Evolutionary conservation across 1,140 invertebrate genomes (phyloP), one percentile per base, ranked within the genome.

Genomic region (Cryptotermes secundus): DNA sequence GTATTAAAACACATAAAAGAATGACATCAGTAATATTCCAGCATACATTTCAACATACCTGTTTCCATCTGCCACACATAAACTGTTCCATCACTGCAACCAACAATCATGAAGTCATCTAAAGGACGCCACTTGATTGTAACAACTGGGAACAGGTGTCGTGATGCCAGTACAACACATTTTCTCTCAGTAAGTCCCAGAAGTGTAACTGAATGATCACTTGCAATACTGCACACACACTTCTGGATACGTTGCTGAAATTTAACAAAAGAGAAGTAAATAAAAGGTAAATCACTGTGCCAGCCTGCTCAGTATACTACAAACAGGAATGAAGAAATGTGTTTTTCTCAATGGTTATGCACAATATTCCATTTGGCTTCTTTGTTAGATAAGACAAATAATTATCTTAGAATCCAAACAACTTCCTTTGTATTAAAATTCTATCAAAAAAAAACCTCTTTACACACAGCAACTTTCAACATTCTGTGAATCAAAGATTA

Each of bases 41-140:
- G 38, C 12, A 19, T 19, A 14, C 16, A 49, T 49, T 19, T 72
- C 45, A 26, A 84, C 86, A 87, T 86, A 93, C 94, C 98, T 80
- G 98, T 99, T 91, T 99, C 99, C 98, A 99, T 99, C 92, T 99
- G 98, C 99, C 99, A 99, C 2, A 99, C 97, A 89, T 99, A 99
- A 19, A 99, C 97, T 12, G 97, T 97, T 26, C 98, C 98, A 91
- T 99, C 98, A 22, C 97, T 96, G 89, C 98, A 99, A n/a, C 97
- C 97, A 31, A 99, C 96, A 86, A 99, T 96, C 93, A 99, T 97
- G 88, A 99, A 99, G 89, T 99, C 99, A 90, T 99, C 98, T 3
- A 98, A 92, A 0, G 98, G 98, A 38, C 98, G 92, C 98, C 98
- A 99, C 90, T 99, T 99, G 83, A 99, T 98, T 38, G 95, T 96